These are phyloP conservation scores for Turdus rufiventris DNA, from an alignment of 2,113 vertebrate genomes.

Conservation along the genomic window DNA sequence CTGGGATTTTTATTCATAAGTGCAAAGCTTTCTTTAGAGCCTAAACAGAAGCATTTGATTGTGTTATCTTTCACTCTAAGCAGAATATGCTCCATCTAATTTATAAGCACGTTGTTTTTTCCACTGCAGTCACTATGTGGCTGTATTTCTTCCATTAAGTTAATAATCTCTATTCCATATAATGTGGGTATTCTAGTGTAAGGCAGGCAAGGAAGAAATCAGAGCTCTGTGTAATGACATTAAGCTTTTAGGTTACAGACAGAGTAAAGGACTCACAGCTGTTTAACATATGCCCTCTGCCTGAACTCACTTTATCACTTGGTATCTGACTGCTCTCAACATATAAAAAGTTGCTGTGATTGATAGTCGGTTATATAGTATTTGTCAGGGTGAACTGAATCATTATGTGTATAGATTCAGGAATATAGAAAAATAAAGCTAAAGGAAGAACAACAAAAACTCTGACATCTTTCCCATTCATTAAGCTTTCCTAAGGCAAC, in stretches of 20 bases:
- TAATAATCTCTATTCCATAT: background rate
- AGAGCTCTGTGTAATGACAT: slow-evolving; percentile 7
- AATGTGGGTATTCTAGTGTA: background rate
- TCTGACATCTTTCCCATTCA: background rate
- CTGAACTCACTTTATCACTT: slow-evolving; percentile 59
- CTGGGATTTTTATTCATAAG: background rate
- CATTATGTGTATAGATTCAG: background rate
- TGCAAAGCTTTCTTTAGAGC: background rate
- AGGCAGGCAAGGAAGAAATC: slow-evolving; percentile 16
- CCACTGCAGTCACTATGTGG: background rate
- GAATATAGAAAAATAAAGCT: slow-evolving; percentile 2
- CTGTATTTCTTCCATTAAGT: background rate
- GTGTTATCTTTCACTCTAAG: background rate
- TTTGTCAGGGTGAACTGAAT: slow-evolving; percentile 1
- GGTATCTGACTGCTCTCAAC: slow-evolving; percentile 29
- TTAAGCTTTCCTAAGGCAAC: background rate
- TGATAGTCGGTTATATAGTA: background rate
- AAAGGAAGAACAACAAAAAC: background rate
- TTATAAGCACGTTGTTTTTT: background rate
- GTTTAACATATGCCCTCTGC: slow-evolving; percentile 60
- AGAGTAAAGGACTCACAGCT: slow-evolving; percentile 48
- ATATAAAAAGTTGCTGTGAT: slow-evolving; percentile 35
- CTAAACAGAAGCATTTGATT: background rate
- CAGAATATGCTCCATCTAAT: background rate
- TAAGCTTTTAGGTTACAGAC: slow-evolving; percentile 3